Evolutionary conservation across 2,113 vertebrate genomes (phyloP).

Genomic region (Eretmodus cyanostictus): DNA sequence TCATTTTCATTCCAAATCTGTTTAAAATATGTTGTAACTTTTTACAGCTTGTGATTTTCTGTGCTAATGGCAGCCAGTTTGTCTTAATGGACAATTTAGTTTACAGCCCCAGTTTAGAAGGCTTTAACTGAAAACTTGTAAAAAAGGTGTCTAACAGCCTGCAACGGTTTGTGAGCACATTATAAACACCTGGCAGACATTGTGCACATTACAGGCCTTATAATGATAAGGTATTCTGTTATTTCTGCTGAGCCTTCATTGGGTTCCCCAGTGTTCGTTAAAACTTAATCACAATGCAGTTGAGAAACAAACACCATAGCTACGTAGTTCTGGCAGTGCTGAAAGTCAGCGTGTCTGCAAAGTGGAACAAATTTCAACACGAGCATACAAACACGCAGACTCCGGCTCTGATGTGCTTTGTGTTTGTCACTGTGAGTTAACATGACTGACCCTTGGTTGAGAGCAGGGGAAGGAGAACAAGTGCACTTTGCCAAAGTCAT

Average conservation of each 20-base stretch:
- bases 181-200: neutral
- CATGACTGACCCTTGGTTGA: conserved; percentile 79
- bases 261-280: neutral
- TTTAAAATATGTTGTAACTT: neutral
- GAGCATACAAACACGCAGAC: neutral
- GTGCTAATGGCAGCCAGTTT: neutral
- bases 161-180: neutral
- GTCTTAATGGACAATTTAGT: neutral
- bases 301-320: neutral
- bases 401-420: neutral
- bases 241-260: conserved; percentile 16
- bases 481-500: conserved; percentile 91
- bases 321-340: neutral
- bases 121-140: neutral
- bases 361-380: neutral
- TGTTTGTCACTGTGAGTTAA: neutral
- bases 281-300: neutral
- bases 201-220: neutral
- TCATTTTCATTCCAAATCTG: neutral
- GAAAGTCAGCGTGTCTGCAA: neutral
- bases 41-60: neutral
- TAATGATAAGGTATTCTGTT: neutral
- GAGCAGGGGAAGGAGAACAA: conserved; percentile 83
- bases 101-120: neutral
- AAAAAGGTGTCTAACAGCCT: neutral